phyloP scores from a whole-genome alignment of 2,797 vertebrate species.

The Chromobotia macracanthus region DNA sequence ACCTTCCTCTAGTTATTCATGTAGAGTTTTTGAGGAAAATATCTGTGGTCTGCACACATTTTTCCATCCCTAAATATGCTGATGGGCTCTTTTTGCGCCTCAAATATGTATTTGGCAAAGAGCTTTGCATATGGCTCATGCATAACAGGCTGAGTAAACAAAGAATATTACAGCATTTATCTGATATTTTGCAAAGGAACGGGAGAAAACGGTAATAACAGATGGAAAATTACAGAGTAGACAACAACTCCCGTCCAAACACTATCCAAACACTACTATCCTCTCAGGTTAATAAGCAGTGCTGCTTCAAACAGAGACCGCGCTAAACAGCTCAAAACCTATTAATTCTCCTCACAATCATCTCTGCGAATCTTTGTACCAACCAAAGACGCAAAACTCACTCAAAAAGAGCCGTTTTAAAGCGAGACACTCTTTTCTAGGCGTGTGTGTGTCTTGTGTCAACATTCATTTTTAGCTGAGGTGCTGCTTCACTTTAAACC shows the following conservation, averaged over 20 bases:
- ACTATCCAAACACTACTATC: constrained; percentile 35
- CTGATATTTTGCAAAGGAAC: constrained; percentile 2
- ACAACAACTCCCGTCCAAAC: constrained; percentile 27
- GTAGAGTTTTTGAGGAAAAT: background rate
- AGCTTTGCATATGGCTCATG: constrained; percentile 21
- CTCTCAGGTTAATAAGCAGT: constrained; percentile 45
- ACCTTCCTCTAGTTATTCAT: background rate
- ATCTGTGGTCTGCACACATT: background rate
- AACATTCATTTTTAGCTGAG: constrained; percentile 49
- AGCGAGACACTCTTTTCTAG: constrained; percentile 40
- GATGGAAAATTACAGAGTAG: constrained; percentile 32
- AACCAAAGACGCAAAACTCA: constrained; percentile 25
- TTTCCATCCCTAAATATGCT: constrained; percentile 2
- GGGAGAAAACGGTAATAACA: constrained; percentile 18
- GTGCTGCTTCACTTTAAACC: constrained; percentile 55
- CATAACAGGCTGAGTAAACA: constrained; percentile 21
- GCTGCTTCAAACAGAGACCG: background rate
- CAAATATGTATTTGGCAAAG: constrained; percentile 10
- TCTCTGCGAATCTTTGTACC: background rate
- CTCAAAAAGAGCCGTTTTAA: constrained; percentile 24
- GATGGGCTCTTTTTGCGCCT: background rate
- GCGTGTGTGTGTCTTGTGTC: constrained; percentile 37
- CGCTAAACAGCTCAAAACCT: constrained; percentile 20
- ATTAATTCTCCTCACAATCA: constrained; percentile 29
- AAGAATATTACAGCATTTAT: constrained; percentile 47